phyloP scores from a whole-genome alignment of 2,113 vertebrate genomes.

The Nerophis lumbriciformis region DNA sequence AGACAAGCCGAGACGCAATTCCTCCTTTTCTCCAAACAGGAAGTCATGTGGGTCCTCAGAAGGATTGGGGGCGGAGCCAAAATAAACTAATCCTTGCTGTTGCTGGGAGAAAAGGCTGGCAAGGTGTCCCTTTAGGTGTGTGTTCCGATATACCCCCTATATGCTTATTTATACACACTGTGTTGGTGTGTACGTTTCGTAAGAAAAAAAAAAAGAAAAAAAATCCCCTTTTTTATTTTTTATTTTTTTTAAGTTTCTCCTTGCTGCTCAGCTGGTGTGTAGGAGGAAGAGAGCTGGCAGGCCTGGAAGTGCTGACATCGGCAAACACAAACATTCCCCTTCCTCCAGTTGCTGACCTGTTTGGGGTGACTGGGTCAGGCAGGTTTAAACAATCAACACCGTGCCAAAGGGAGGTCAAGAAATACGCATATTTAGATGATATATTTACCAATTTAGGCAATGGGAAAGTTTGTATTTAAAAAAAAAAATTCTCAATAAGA shows the following conservation, averaged over 20 bases:
- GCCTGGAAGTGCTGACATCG: conserved; percentile 59
- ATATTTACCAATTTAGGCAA: too few relatives aligned
- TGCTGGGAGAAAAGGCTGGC: conserved; percentile 39
- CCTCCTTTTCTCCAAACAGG: conserved; percentile 56
- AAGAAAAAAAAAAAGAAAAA: conserved; percentile 31
- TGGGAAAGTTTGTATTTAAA: neutral
- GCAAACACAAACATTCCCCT: conserved; percentile 39
- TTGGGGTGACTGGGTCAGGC: conserved; percentile 3
- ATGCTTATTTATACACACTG: conserved; percentile 29
- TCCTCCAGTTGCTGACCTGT: conserved; percentile 10
- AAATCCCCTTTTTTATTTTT: conserved; percentile 11
- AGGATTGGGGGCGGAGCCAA: conserved; percentile 16
- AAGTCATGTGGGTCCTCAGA: conserved; percentile 58
- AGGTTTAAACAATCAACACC: conserved; percentile 15
- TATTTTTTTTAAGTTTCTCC: conserved; percentile 2
- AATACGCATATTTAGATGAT: neutral
- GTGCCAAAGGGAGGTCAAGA: conserved; percentile 2
- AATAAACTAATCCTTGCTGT: conserved; percentile 28
- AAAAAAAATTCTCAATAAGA: neutral
- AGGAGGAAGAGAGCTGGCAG: conserved; percentile 37
- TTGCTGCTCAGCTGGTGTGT: conserved; percentile 49
- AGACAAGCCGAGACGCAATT: conserved; percentile 26
- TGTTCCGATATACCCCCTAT: conserved; percentile 7
- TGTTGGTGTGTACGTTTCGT: conserved; percentile 20
- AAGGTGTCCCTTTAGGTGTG: conserved; percentile 4